Conservation (phyloP, 2,888 invertebrate species). For the Busseola fusca region DNA sequence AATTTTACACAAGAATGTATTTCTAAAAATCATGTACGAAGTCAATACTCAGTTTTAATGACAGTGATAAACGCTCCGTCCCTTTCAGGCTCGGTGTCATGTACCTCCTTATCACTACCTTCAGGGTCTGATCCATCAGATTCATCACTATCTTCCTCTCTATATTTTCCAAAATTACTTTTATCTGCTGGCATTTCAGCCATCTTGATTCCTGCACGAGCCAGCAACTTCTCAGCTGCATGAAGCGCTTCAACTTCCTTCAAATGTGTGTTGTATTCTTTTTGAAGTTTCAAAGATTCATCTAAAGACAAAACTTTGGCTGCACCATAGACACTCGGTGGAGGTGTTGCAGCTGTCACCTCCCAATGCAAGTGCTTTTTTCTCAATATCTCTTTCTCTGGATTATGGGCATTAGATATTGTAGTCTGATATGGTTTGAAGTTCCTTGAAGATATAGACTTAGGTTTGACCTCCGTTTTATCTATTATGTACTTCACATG, state of each 20-base stretch:
- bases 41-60: constrained; percentile 73
- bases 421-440: constrained; percentile 90
- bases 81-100: constrained; percentile 89
- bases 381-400: constrained; percentile 85
- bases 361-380: constrained; percentile 89
- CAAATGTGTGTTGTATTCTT: constrained; percentile 82
- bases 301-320: constrained; percentile 86
- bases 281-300: constrained; percentile 89
- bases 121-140: constrained; percentile 79
- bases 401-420: constrained; percentile 86
- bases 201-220: constrained; percentile 78
- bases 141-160: constrained; percentile 78
- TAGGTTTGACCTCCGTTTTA: constrained; percentile 82
- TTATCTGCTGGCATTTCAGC: constrained; percentile 75
- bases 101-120: constrained; percentile 87
- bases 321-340: constrained; percentile 87
- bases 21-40: background rate
- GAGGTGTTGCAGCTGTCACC: constrained; percentile 90
- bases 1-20: background rate
- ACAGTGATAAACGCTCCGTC: constrained; percentile 88
- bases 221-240: constrained; percentile 88
- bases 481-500: constrained; percentile 88
- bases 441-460: constrained; percentile 74
- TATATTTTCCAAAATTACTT: constrained; percentile 78
- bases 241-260: constrained; percentile 87